These are phyloP conservation scores for Balaenoptera acutorostrata DNA, from an alignment of 2,113 vertebrate species.

Conservation along the genomic window DNA sequence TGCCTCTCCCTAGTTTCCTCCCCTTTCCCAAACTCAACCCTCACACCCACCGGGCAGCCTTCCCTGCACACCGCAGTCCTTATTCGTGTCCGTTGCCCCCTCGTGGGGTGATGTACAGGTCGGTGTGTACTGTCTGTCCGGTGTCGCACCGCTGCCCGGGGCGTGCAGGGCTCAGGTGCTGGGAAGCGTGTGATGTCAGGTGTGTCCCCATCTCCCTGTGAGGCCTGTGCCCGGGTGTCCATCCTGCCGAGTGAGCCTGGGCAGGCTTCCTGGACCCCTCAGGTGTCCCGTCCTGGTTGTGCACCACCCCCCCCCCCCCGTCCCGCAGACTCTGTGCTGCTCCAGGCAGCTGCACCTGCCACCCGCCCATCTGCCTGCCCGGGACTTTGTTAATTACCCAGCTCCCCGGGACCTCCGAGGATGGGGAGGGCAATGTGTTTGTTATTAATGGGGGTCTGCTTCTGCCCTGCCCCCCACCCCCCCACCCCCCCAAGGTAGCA, in stretches of 20 bases:
- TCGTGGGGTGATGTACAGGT: fast-evolving
- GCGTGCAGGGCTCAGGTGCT: neutral
- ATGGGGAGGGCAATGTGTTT: neutral
- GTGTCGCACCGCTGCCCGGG: neutral
- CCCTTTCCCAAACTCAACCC: neutral
- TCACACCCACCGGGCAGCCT: no score
- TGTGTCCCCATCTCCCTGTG: neutral
- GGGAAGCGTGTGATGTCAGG: neutral
- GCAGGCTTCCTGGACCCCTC: neutral
- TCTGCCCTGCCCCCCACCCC: fast-evolving
- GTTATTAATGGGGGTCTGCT: neutral
- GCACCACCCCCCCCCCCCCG: no score
- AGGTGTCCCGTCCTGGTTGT: neutral
- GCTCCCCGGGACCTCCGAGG: neutral
- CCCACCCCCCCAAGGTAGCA: neutral
- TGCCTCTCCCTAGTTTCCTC: neutral
- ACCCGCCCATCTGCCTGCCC: neutral
- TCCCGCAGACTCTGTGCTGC: neutral
- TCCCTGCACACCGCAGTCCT: neutral
- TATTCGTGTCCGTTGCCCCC: fast-evolving
- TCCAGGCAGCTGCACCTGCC: neutral
- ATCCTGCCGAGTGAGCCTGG: neutral
- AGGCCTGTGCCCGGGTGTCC: neutral
- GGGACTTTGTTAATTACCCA: neutral
- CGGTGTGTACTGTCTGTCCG: no score